phyloP scores from a whole-genome alignment of 2,797 vertebrate genomes.

The Lemur catta region DNA sequence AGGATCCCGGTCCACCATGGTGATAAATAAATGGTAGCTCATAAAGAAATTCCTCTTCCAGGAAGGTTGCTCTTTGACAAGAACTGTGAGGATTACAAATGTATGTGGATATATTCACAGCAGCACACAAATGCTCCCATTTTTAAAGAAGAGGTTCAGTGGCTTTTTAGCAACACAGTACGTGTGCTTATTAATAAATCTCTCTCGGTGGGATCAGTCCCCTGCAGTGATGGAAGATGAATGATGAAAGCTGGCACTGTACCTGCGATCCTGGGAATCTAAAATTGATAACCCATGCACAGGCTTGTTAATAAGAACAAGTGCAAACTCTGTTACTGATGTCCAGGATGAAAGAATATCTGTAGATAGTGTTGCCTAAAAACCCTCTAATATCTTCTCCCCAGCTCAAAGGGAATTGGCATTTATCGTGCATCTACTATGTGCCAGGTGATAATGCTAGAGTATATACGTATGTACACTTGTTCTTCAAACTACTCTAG shows the following conservation, averaged over 20 bases:
- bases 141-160: slow-evolving; percentile 50
- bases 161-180: slow-evolving; percentile 57
- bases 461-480: not conserved
- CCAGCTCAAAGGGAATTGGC: not conserved
- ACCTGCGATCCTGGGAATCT: slow-evolving; percentile 47
- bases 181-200: slow-evolving; percentile 62
- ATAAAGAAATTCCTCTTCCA: slow-evolving; percentile 14
- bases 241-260: not conserved
- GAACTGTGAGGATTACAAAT: slow-evolving; percentile 59
- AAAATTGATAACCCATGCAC: slow-evolving; percentile 39
- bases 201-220: slow-evolving; percentile 40
- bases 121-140: slow-evolving; percentile 51
- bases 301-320: slow-evolving; percentile 34
- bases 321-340: slow-evolving; percentile 3
- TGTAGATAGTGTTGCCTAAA: not conserved
- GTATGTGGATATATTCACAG: slow-evolving; percentile 43
- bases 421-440: not conserved
- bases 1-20: not conserved
- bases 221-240: slow-evolving; percentile 56
- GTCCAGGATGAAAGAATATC: not conserved
- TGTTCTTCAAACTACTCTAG: not conserved
- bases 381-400: not conserved
- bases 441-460: not conserved
- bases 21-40: not conserved
- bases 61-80: slow-evolving; percentile 28